Conservation (phyloP, 2,113 vertebrate genomes). For the Rhombomys opimus region DNA sequence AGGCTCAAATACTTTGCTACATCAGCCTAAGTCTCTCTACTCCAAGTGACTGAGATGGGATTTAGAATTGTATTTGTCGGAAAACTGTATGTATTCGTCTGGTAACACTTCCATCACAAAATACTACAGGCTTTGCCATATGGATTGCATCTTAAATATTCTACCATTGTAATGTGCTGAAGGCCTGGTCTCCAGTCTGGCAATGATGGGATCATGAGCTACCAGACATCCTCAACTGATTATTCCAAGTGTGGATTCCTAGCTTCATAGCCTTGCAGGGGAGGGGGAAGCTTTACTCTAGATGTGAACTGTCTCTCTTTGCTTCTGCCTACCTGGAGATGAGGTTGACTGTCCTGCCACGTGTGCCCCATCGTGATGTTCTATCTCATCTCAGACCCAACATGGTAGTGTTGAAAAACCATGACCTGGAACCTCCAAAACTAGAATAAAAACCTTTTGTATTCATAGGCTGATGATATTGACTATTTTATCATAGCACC, state of each 20-base stretch:
- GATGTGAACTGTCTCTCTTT: neutral
- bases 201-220: neutral
- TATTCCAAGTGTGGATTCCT: neutral
- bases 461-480: neutral
- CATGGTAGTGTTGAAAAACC: neutral
- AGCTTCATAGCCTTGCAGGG: neutral
- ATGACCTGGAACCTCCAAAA: neutral
- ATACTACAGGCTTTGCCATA: neutral
- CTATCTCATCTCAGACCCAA: no score
- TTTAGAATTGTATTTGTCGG: neutral
- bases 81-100: neutral
- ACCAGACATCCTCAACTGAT: neutral
- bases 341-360: neutral
- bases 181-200: neutral
- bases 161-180: neutral
- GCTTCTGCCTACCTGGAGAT: neutral
- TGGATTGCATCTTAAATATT: neutral
- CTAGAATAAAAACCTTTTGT: neutral
- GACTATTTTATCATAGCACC: no score
- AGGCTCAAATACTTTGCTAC: neutral
- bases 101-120: neutral
- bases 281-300: neutral
- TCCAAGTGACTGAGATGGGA: neutral
- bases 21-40: neutral
- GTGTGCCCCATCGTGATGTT: neutral